Base-by-base conservation (phyloP, 1,140 invertebrate genomes). In the Xylocopa sonorina region DNA sequence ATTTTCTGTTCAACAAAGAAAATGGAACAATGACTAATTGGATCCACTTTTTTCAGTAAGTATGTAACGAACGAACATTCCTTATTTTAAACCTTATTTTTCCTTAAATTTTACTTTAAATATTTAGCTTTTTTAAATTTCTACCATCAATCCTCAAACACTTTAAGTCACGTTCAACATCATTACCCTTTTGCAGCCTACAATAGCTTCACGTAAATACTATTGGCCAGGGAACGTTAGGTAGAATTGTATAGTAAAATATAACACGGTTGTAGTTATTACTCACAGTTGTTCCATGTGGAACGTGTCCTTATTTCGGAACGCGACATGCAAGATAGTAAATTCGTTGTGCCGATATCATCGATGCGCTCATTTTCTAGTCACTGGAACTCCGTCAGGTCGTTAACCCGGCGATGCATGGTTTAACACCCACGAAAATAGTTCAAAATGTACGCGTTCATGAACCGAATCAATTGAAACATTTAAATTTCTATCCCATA, bases 291-390 rank as follows among this genome's bases (percentile, higher is more conserved):
- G 0, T 24, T 29, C 24, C 10, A 63, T 62, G 18, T 73, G 9
- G 48, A 72, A 38, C 29, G 27, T 43, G 77, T 48, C 29, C 69
- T 43, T 78, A 57, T 78, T 78, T 73, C n/a, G 10, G 62, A 18
- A 72, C 29, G 46, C 38, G 58, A 53, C 77, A 72, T 73, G 77
- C 68, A 27, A 63, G 41, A 78, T 78, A 69, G 69, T 64, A 57
- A 73, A 78, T 78, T 78, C 69, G 12, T 16, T 38, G 12, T 48
- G 50, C 48, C 69, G 77, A 78, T 78, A 78, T 46, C 69, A 78
- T 78, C 77, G 77, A 78, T 78, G 77, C 77, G 77, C 55, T 67
- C 48, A 55, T 78, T 81, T 78, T 81, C 60, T 43, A 71, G 48
- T 24, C 41, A 7, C 29, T 81, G 41, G 48, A 27, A 73, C 50